Evolutionary conservation across 2,113 vertebrate species (phyloP), one percentile per base, ranked within the genome.

Genomic region (Chaenogobius annularis): DNA sequence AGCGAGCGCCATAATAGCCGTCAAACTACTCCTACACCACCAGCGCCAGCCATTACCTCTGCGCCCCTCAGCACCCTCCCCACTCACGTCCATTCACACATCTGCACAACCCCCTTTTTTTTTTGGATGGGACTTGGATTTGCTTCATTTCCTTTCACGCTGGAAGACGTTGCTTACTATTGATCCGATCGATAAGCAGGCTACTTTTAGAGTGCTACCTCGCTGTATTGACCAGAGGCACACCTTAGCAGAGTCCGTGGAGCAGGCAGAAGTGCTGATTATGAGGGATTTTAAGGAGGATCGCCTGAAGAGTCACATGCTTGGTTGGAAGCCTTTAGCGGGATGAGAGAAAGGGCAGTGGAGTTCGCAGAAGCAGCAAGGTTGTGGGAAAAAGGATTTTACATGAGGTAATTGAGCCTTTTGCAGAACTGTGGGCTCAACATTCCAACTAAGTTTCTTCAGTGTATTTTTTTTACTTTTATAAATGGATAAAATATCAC

Each of bases 1-100:
- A 63, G 77, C 69, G 31, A 72, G 85, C 90, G 79, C 88, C 85
- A 82, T 91, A 90, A 92, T 88, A 90, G 88, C 68, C 83, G 70
- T 71, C 58, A 37, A 79, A 80, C 75, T 79, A 62, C 54, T 56
- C 75, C 83, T 79, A 67, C 63, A 58, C 59, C 75, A 35, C 78
- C 68, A 52, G 72, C 71, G 23, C 46, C 37, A 76, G 48, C 70
- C 72, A 64, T 63, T 83, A 78, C 66, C 74, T 55, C 50, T 48
- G 9, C 15, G 26, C 26, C 26, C 26, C 26, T 31, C 26, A 3
- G 37, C 37, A 40, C 46, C 40, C 26, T 31, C 26, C 77, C 55
- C 52, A 62, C 46, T 58, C 70, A 71, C 74, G 14, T 69, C 68
- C 22, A 55, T 14, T 59, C 43, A 22, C 13, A 40, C 17, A 14